Evolutionary conservation across 2,888 invertebrate species (phyloP), one percentile per base, ranked within the genome.

Genomic region (Diogma glabrata): DNA sequence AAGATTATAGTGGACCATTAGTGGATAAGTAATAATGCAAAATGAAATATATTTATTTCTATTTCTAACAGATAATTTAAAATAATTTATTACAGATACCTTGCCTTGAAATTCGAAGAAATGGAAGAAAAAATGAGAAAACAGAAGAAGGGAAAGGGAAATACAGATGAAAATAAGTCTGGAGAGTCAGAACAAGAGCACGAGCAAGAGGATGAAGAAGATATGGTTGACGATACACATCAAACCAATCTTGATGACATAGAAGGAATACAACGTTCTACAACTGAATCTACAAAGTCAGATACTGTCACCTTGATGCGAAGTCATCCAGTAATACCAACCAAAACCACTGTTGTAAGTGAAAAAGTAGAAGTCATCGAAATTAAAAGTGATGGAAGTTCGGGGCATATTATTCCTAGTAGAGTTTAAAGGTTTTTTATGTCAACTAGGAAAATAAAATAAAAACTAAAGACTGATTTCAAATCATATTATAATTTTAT

Each of bases 1-100:
- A 91, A 67, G 91, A 91, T 64, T 91, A 86, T 63, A 85, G 84
- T 58, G 91, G 91, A 8, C 90, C 90, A 7, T 73, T 89, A 60
- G 90, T 90, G 8, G 90, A 91, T 63, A 84, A 81, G 83, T 84
- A 72, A 72, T 74, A 30, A n/a, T 26, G 9, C n/a, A n/a, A n/a
- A n/a, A n/a, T n/a, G 16, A 24, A 26, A 19, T 48, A n/a, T 48
- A 33, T 20, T 30, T n/a, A 47, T 12, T 3, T 45, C 6, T 20
- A 9, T n/a, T 33, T 3, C 14, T 28, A 33, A 10, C 33, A 20
- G 20, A 33, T 10, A 47, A 26, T 16, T 16, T 26, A 26, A 10
- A 24, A n/a, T 2, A 28, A 47, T 28, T 17, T 47, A 49, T 71
- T 72, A 19, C 63, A 84, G 87, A 70, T 89, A 89, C 63, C 71